These are phyloP conservation scores for Etheostoma spectabile DNA, from an alignment of 2,113 vertebrate species.

Conservation along the genomic window DNA sequence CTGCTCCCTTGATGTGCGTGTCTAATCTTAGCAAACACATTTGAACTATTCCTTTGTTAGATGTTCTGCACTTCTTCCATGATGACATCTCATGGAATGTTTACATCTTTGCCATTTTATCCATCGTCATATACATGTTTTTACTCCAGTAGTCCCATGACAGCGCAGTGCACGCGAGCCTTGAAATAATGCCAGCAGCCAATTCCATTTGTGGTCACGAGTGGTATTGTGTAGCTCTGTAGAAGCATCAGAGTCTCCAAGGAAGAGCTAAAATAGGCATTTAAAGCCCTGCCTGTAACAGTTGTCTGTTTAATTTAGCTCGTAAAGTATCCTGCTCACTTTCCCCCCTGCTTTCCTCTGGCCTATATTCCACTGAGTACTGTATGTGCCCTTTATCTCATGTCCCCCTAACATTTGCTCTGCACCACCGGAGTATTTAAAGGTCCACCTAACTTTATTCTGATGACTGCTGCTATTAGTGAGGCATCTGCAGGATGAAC, in stretches of 20 bases:
- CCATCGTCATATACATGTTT: slow-evolving; percentile 38
- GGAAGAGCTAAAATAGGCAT: slow-evolving; percentile 74
- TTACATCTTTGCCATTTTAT: slow-evolving; percentile 47
- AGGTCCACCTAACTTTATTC: slow-evolving; percentile 48
- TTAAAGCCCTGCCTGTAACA: slow-evolving; percentile 69
- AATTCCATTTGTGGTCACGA: slow-evolving; percentile 73
- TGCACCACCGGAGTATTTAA: slow-evolving; percentile 67
- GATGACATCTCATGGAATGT: slow-evolving; percentile 40
- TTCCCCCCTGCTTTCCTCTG: slow-evolving; percentile 51
- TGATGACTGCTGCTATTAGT: slow-evolving; percentile 45
- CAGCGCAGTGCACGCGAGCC: slow-evolving; percentile 49
- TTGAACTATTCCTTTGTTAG: slow-evolving; percentile 34
- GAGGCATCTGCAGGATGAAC: slow-evolving; percentile 24
- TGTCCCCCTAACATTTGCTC: slow-evolving; percentile 62
- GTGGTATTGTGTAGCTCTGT: slow-evolving; percentile 56
- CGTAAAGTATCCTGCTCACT: slow-evolving; percentile 65
- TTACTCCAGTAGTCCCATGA: slow-evolving; percentile 30
- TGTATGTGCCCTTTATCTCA: slow-evolving; percentile 62
- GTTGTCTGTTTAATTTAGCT: slow-evolving; percentile 82
- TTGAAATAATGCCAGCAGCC: slow-evolving; percentile 67
- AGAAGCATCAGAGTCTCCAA: slow-evolving; percentile 60
- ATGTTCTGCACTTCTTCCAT: slow-evolving; percentile 31
- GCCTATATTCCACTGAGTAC: slow-evolving; percentile 63
- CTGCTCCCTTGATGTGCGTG: slow-evolving; percentile 47
- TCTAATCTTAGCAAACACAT: slow-evolving; percentile 26